A percentile compares a stretch with the other conserved stretches of the same genome.
phyloP scores from a whole-genome alignment of 2,113 vertebrate genomes.

The Upupa epops region DNA sequence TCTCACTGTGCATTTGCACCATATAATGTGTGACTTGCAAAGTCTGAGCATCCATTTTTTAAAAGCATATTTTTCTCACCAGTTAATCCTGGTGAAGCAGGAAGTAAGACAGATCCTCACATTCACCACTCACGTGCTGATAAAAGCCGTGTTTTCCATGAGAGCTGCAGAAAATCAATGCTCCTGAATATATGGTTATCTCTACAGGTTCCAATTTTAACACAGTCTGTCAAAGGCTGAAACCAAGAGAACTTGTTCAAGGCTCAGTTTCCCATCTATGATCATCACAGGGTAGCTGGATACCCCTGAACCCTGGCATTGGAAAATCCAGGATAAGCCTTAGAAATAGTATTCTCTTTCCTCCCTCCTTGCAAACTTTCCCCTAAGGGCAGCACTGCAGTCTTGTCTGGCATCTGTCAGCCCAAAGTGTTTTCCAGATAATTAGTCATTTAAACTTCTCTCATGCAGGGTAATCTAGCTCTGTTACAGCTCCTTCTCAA shows the following conservation, averaged over 20 bases:
- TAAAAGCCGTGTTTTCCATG: not conserved
- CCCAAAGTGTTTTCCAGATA: constrained; percentile 7
- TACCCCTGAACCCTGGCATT: not conserved
- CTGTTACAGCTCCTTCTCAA: not conserved
- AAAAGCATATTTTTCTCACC: not conserved
- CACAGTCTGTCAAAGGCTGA: not conserved
- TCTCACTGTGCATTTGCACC: not conserved
- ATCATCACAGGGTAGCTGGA: not conserved
- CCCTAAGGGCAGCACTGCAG: not conserved
- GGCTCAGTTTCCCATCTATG: not conserved
- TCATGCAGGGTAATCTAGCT: not conserved
- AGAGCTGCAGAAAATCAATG: not conserved
- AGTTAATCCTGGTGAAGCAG: not conserved
- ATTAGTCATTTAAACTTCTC: not conserved
- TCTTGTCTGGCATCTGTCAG: not conserved
- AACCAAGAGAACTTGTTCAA: not conserved
- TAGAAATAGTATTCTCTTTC: not conserved
- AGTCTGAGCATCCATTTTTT: not conserved
- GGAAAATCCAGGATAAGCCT: not conserved
- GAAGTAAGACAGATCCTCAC: not conserved
- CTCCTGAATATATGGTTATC: not conserved
- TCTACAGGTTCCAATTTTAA: not conserved
- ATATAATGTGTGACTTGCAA: not conserved
- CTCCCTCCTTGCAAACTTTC: not conserved
- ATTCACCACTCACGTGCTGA: not conserved